A percentile compares a stretch with the other conserved stretches of the same genome.
These are phyloP conservation scores for Apostichopus leukothele DNA, from an alignment of 53 echinoderm and acorn worm species.

Conservation along the genomic window DNA sequence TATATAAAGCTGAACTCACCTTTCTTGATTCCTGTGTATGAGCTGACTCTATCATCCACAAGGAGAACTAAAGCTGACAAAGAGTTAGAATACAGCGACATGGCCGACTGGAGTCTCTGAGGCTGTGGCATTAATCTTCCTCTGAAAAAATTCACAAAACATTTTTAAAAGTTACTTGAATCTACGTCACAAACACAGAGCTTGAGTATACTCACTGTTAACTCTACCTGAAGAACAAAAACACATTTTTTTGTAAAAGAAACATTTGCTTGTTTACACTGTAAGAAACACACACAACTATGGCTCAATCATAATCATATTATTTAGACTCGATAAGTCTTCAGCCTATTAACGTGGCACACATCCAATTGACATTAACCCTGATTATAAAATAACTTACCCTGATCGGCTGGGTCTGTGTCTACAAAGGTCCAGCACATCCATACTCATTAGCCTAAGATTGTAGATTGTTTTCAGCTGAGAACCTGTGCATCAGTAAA, in stretches of 20 bases:
- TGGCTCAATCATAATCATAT: no score
- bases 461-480: constrained; percentile 98
- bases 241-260: no score
- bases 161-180: no score
- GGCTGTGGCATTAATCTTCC: constrained; percentile 84
- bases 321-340: no score
- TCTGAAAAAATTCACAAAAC: constrained; percentile 43
- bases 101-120: constrained; percentile 92
- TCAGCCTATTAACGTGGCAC: no score
- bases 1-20: no score
- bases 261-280: no score
- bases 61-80: constrained; percentile 87
- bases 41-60: constrained; percentile 94
- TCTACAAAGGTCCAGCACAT: constrained; percentile 84
- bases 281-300: no score
- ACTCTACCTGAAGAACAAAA: no score
- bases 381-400: constrained; percentile 40
- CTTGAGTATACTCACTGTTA: no score
- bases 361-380: no score
- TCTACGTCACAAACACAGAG: no score
- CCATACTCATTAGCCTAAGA: constrained; percentile 79
- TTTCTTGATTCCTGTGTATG: constrained; percentile 91
- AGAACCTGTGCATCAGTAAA: constrained; percentile 57
- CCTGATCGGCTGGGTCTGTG: constrained; percentile 87
- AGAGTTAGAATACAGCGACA: constrained; percentile 84